Conservation (phyloP, 2,113 vertebrate species). For the Siphamia tubifer region DNA sequence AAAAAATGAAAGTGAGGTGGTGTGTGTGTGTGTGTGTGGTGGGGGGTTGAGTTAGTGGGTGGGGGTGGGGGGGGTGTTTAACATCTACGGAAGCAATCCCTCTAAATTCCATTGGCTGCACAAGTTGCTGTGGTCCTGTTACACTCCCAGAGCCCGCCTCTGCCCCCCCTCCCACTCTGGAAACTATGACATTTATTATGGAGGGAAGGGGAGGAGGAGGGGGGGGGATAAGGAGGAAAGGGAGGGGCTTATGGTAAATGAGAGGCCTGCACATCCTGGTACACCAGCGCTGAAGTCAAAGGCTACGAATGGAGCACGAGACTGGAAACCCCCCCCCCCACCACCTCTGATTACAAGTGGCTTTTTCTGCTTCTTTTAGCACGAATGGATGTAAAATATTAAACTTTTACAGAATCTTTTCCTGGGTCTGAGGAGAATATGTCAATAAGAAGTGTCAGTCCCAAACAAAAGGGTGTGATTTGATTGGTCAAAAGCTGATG, state of each 20-base stretch:
- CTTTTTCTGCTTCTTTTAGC: background rate
- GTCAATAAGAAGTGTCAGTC: no score
- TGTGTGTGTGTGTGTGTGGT: no score
- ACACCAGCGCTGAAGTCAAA: slow-evolving; percentile 29
- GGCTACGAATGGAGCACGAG: slow-evolving; percentile 6
- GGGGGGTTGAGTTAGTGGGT: no score
- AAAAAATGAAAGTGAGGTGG: slow-evolving; percentile 19
- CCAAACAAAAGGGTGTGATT: no score
- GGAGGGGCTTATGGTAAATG: slow-evolving; percentile 60
- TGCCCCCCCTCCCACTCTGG: slow-evolving; percentile 76
- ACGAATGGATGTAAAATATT: no score
- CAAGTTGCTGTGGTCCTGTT: slow-evolving; percentile 80
- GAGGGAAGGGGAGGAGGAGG: slow-evolving; percentile 48
- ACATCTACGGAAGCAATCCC: slow-evolving; percentile 73
- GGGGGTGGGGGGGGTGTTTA: slow-evolving; percentile 4
- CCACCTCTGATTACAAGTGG: background rate
- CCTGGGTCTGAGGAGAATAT: no score
- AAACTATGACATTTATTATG: slow-evolving; percentile 86
- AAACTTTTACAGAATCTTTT: no score
- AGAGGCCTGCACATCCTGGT: slow-evolving; percentile 66
- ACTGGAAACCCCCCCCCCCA: no score
- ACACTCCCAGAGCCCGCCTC: slow-evolving; percentile 75
- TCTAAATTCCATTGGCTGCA: slow-evolving; percentile 78
- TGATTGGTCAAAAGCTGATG: no score
- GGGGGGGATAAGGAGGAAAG: slow-evolving; percentile 43